These are phyloP conservation scores for Rana temporaria DNA, from an alignment of 2,113 vertebrate species.

Conservation along the genomic window DNA sequence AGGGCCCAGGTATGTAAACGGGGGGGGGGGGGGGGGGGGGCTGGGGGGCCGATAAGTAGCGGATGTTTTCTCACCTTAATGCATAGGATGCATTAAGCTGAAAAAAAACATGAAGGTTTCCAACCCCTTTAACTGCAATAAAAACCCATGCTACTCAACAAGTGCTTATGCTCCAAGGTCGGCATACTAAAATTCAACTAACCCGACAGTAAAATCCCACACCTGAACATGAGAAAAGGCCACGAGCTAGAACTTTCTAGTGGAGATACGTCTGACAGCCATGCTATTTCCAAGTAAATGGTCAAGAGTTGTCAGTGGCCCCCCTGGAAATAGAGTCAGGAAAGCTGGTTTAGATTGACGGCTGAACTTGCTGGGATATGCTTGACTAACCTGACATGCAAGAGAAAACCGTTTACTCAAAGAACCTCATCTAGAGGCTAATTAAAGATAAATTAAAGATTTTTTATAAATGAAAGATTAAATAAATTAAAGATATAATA, in stretches of 20 bases:
- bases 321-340: conserved; percentile 15
- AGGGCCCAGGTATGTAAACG: too few relatives aligned
- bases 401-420: not conserved
- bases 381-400: not conserved
- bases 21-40: too few relatives aligned
- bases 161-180: conserved; percentile 4
- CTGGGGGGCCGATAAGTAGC: too few relatives aligned
- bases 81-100: too few relatives aligned
- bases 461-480: not conserved
- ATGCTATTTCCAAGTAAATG: conserved; percentile 39
- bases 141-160: too few relatives aligned
- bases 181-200: not conserved
- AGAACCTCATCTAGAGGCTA: not conserved
- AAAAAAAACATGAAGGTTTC: too few relatives aligned
- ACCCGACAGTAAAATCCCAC: conserved; percentile 15
- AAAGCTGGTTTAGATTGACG: conserved; percentile 1
- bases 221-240: not conserved
- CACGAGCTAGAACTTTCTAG: not conserved
- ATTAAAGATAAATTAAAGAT: not conserved
- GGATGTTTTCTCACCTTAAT: too few relatives aligned
- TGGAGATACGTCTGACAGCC: conserved; percentile 38
- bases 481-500: too few relatives aligned
- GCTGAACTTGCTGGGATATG: not conserved
- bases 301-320: not conserved
- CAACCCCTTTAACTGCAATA: too few relatives aligned